phyloP scores from a whole-genome alignment of 2,888 invertebrate genomes.

The Caenorhabditis panamensis region DNA sequence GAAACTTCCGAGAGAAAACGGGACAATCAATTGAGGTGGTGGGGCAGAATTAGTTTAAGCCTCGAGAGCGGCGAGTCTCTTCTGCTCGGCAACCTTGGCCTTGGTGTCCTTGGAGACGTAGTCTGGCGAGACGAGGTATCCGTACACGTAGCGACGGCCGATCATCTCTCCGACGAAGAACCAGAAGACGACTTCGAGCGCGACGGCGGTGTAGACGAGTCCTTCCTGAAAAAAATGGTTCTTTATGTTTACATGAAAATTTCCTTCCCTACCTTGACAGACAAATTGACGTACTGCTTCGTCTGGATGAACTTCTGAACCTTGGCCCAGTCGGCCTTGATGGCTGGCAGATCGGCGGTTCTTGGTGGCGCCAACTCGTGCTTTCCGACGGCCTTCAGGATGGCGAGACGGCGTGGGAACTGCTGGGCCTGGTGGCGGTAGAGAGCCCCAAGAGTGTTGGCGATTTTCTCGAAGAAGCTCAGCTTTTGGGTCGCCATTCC shows the following conservation, averaged over 20 bases:
- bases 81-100: slow-evolving; percentile 60
- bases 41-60: slow-evolving; percentile 24
- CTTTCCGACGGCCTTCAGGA: slow-evolving; percentile 88
- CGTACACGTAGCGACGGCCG: slow-evolving; percentile 92
- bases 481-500: slow-evolving; percentile 76
- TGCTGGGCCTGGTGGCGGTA: slow-evolving; percentile 80
- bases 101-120: slow-evolving; percentile 74
- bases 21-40: too few relatives aligned
- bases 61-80: slow-evolving; percentile 60
- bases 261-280: slow-evolving; percentile 69
- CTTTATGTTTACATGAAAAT: slow-evolving; percentile 4
- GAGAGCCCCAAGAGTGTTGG: slow-evolving; percentile 77
- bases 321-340: slow-evolving; percentile 82
- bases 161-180: slow-evolving; percentile 97
- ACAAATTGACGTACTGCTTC: slow-evolving; percentile 74
- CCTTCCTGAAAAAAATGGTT: slow-evolving; percentile 87
- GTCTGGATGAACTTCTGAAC: slow-evolving; percentile 73
- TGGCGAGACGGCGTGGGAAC: slow-evolving; percentile 76
- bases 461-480: slow-evolving; percentile 80
- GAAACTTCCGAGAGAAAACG: neutral
- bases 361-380: slow-evolving; percentile 95
- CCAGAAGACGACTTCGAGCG: slow-evolving; percentile 93
- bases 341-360: slow-evolving; percentile 87
- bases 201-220: slow-evolving; percentile 91
- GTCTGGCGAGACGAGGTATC: slow-evolving; percentile 83